These are phyloP conservation scores for Eupeodes latifasciatus DNA, from an alignment of 2,888 invertebrate species.

Conservation along the genomic window DNA sequence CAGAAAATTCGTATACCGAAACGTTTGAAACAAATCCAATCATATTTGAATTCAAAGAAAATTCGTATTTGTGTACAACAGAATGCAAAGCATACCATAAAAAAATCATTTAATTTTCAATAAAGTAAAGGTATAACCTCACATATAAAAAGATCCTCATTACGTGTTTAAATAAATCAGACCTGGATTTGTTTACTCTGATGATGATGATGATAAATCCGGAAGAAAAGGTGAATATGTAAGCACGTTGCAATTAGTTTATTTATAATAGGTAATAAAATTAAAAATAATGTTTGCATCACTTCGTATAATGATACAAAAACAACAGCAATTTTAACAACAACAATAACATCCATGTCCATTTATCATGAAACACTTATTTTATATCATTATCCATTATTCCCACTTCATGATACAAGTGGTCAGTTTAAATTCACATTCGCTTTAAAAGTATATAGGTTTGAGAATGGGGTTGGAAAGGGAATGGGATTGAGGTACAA, in stretches of 20 bases:
- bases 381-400: constrained; percentile 71
- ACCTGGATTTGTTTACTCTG: background rate
- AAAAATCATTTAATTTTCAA: no score
- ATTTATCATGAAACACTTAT: constrained; percentile 65
- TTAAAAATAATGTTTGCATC: constrained; percentile 24
- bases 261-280: constrained; percentile 34
- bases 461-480: no score
- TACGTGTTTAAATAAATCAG: constrained; percentile 53
- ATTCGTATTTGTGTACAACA: no score
- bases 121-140: no score
- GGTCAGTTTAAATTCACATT: constrained; percentile 69
- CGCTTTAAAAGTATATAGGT: constrained; percentile 44
- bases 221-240: background rate
- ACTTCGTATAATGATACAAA: background rate
- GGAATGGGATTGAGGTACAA: no score
- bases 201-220: background rate
- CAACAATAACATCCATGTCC: constrained; percentile 37
- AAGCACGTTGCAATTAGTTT: background rate
- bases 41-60: no score
- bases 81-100: no score
- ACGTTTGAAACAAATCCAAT: no score
- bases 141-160: constrained; percentile 13
- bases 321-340: background rate
- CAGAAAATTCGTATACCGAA: no score
- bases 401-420: constrained; percentile 64